phyloP scores from a whole-genome alignment of 2,797 vertebrate species.

The Pogoniulus pusillus region DNA sequence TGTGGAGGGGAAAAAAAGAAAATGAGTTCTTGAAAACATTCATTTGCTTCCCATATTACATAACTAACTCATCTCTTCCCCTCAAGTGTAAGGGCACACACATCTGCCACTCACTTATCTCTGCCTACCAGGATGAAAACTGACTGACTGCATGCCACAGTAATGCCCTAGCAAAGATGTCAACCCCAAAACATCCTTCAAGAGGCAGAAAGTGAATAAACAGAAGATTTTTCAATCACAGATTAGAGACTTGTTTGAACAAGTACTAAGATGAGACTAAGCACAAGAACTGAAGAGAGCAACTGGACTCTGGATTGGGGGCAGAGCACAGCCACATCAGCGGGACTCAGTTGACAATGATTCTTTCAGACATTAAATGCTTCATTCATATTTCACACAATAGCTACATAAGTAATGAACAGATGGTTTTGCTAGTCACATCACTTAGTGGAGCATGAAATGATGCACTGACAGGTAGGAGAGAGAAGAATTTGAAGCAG shows the following conservation, averaged over 20 bases:
- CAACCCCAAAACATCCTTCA: neutral
- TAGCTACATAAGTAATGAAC: constrained; percentile 63
- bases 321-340: constrained; percentile 9
- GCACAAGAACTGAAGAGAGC: constrained; percentile 8
- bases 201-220: neutral
- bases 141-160: neutral
- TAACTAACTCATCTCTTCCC: neutral
- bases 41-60: neutral
- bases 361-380: constrained; percentile 56
- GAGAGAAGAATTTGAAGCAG: constrained; percentile 35
- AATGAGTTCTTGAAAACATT: neutral
- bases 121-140: neutral
- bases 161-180: neutral
- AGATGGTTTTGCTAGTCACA: constrained; percentile 65
- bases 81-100: neutral
- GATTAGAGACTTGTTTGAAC: neutral
- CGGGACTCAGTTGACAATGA: constrained; percentile 43
- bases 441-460: constrained; percentile 67
- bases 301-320: constrained; percentile 4
- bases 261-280: neutral
- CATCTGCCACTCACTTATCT: neutral
- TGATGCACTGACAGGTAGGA: constrained; percentile 66
- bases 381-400: constrained; percentile 66
- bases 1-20: neutral
- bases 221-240: neutral